Percentiles rank a stretch among this genome's conserved stretches.
Conservation (phyloP, 2,113 vertebrate genomes). For the Zosterops hypoxanthus region DNA sequence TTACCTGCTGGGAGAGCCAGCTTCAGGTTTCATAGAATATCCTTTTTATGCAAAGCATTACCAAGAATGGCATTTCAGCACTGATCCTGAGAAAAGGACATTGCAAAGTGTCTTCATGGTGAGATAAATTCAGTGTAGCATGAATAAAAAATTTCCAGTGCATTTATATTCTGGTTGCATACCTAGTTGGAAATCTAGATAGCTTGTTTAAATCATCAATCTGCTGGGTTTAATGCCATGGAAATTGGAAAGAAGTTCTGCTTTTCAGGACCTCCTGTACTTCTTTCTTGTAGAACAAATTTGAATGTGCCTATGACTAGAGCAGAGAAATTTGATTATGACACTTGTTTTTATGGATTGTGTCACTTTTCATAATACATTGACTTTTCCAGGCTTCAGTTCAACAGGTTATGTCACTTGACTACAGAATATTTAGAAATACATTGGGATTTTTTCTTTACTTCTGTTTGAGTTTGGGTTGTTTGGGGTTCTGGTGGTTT, state of each 20-base stretch:
- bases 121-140: constrained; percentile 84
- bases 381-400: not conserved
- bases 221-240: constrained; percentile 70
- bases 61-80: constrained; percentile 38
- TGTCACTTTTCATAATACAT: not conserved
- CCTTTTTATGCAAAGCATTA: constrained; percentile 39
- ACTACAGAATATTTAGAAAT: not conserved
- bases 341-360: not conserved
- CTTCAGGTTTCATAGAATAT: not conserved
- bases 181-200: constrained; percentile 78
- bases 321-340: not conserved
- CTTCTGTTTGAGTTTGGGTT: not conserved
- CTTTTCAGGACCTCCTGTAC: not conserved
- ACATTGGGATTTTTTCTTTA: rapidly evolving
- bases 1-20: not conserved
- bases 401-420: not conserved
- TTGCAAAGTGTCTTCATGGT: constrained; percentile 78
- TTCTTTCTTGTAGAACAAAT: constrained; percentile 2
- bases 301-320: not conserved
- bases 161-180: constrained; percentile 83
- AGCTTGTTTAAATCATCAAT: constrained; percentile 82
- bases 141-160: constrained; percentile 83
- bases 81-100: constrained; percentile 69
- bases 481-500: not conserved
- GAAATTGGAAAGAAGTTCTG: constrained; percentile 60